A percentile compares a stretch with the other conserved stretches of the same genome.
Conservation (phyloP, 1,140 invertebrate genomes). For the Papilio glaucus region DNA sequence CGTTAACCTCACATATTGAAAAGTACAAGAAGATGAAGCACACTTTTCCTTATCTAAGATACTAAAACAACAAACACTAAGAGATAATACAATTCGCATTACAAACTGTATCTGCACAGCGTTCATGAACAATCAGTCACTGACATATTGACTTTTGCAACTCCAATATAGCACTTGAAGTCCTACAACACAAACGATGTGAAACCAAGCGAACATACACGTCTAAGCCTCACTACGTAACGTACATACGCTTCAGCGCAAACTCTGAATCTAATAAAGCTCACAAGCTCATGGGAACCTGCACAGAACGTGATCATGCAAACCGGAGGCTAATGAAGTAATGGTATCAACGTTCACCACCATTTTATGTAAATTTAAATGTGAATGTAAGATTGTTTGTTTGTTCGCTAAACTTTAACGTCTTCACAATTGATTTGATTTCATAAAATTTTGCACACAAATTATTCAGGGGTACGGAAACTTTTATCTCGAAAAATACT, state of each 20-base stretch:
- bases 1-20: too few species aligned
- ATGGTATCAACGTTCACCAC: background rate
- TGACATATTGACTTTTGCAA: constrained; percentile 17
- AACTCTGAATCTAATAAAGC: constrained; percentile 13
- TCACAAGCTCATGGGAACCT: constrained; percentile 11
- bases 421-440: too few species aligned
- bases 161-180: constrained; percentile 8
- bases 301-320: constrained; percentile 17
- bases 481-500: too few species aligned
- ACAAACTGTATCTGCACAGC: constrained; percentile 5
- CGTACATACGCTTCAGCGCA: constrained; percentile 10
- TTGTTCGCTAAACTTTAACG: too few species aligned
- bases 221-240: constrained; percentile 9
- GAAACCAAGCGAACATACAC: constrained; percentile 8
- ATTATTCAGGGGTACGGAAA: too few species aligned
- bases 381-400: too few species aligned
- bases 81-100: background rate
- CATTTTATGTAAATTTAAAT: background rate
- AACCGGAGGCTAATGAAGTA: constrained; percentile 5
- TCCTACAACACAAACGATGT: constrained; percentile 10
- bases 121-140: constrained; percentile 7
- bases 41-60: background rate
- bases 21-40: background rate
- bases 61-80: background rate
- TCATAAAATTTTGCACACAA: too few species aligned